Evolutionary conservation across 2,113 vertebrate species (phyloP).

Genomic region (Nanorana parkeri): DNA sequence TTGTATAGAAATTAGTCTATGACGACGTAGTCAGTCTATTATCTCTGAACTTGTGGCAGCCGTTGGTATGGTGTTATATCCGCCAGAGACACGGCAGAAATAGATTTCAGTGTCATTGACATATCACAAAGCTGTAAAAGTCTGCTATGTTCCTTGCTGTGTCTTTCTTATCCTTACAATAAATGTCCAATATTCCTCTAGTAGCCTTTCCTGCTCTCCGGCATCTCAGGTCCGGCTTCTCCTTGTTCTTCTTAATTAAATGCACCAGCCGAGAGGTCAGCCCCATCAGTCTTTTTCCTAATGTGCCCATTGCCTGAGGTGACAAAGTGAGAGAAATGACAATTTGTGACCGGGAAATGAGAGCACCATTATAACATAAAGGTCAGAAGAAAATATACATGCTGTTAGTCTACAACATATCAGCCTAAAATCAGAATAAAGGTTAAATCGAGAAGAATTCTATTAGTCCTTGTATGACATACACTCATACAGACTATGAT

Average conservation of each 20-base stretch:
- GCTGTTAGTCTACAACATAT: too few relatives aligned
- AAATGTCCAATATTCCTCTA: background rate
- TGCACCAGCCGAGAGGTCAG: background rate
- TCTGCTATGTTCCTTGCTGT: background rate
- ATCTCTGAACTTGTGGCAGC: too few relatives aligned
- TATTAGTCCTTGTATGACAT: too few relatives aligned
- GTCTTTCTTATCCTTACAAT: background rate
- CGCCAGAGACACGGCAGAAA: too few relatives aligned
- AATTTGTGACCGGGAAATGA: background rate
- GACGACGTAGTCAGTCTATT: too few relatives aligned
- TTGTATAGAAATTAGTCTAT: too few relatives aligned
- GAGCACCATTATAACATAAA: background rate
- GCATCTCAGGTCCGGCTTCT: background rate
- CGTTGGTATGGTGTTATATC: too few relatives aligned
- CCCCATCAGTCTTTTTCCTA: background rate
- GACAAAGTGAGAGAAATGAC: background rate
- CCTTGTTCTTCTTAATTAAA: background rate
- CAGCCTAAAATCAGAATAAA: too few relatives aligned
- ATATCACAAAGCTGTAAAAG: too few relatives aligned
- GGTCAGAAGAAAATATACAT: background rate
- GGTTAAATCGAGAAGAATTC: too few relatives aligned
- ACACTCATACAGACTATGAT: too few relatives aligned
- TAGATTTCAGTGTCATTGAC: too few relatives aligned
- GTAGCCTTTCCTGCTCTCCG: background rate
- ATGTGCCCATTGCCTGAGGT: background rate